Evolutionary conservation across 2,797 vertebrate species (phyloP).

Genomic region (Rhinophrynus dorsalis): DNA sequence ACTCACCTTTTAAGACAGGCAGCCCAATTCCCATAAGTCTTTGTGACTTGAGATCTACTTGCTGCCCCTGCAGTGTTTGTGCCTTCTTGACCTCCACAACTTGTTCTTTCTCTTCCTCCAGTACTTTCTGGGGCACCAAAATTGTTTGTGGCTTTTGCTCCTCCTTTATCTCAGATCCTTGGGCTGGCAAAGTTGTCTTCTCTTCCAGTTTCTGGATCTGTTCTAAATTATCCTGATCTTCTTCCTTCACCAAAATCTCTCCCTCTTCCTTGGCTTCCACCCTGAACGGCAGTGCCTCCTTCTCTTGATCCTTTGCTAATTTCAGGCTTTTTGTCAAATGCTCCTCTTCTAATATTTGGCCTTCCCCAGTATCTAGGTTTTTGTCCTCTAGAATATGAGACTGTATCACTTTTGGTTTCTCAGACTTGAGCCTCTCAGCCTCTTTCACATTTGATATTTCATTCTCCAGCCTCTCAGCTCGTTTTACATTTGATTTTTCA

Average conservation of each 20-base stretch:
- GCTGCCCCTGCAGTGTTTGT: not conserved
- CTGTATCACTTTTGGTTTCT: too few species aligned
- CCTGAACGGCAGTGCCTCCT: too few species aligned
- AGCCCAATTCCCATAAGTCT: slow-evolving; percentile 59
- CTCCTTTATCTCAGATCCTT: not conserved
- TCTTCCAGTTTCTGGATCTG: not conserved
- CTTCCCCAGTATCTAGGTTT: not conserved
- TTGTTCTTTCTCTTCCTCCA: not conserved
- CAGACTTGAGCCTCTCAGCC: not conserved
- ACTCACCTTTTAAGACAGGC: slow-evolving; percentile 31
- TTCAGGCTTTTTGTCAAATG: not conserved
- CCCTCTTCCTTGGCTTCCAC: not conserved
- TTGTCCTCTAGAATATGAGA: too few species aligned
- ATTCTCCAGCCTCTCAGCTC: not conserved
- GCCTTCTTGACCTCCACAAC: not conserved
- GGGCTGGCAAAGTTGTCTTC: not conserved
- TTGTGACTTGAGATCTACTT: not conserved
- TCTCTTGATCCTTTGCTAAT: not conserved
- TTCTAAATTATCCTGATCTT: not conserved
- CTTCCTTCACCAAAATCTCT: not conserved
- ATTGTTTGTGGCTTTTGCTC: not conserved
- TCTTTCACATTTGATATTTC: not conserved
- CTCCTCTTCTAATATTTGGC: not conserved
- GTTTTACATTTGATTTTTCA: not conserved
- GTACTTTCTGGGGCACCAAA: not conserved